Conservation (phyloP, 2,888 invertebrate species). For the Cephus pulcher region DNA sequence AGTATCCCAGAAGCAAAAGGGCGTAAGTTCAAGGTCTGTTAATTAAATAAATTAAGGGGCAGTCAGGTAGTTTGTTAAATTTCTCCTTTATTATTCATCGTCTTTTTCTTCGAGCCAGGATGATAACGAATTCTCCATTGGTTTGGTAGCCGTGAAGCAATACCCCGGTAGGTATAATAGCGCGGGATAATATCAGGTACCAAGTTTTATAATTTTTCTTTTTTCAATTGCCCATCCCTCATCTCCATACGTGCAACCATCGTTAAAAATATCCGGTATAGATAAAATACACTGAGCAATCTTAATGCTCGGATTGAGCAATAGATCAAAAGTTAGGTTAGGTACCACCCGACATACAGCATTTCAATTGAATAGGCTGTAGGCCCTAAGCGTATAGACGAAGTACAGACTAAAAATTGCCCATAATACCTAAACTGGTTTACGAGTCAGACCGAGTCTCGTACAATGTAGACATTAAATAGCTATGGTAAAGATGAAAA, state of each 20-base stretch:
- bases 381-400: background rate
- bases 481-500: too few species aligned
- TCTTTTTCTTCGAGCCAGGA: background rate
- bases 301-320: background rate
- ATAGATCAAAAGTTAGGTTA: background rate
- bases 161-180: background rate
- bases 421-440: background rate
- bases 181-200: background rate
- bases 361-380: background rate
- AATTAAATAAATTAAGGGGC: constrained; percentile 37
- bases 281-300: background rate
- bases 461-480: too few species aligned
- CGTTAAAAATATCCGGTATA: background rate
- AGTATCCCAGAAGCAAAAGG: background rate
- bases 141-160: background rate
- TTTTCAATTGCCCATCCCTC: background rate
- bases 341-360: background rate
- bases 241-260: background rate
- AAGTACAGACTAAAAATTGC: background rate
- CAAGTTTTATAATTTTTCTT: background rate
- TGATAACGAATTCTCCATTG: background rate
- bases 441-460: background rate
- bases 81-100: constrained; percentile 8
- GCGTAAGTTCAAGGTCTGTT: constrained; percentile 21
- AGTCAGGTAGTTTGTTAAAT: constrained; percentile 26